Percentiles rank a stretch among this genome's conserved stretches.
Conservation (phyloP, 1,140 invertebrate species). For the Diuraphis noxia region DNA sequence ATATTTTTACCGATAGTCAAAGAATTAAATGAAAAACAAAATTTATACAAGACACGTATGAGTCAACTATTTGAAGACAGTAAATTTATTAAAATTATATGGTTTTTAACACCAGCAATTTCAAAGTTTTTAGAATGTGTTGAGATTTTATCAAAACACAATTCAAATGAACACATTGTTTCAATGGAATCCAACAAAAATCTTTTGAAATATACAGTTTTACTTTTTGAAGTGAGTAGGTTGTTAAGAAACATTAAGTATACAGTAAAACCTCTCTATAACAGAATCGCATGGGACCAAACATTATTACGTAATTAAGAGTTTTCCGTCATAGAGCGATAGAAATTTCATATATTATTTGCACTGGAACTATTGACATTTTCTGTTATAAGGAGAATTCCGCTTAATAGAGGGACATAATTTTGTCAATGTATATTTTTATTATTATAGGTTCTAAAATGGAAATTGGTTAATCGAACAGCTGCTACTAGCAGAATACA, state of each 20-base stretch:
- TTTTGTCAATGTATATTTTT: neutral
- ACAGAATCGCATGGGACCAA: too few species aligned
- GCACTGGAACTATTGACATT: too few species aligned
- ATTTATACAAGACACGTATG: slow-evolving; percentile 64
- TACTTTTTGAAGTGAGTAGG: slow-evolving; percentile 48
- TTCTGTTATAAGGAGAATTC: too few species aligned
- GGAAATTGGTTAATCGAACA: neutral
- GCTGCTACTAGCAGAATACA: slow-evolving; percentile 40
- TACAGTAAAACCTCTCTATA: too few species aligned
- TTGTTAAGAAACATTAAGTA: neutral
- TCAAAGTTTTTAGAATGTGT: slow-evolving; percentile 61
- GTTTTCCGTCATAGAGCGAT: too few species aligned
- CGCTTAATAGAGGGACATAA: too few species aligned
- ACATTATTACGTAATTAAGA: too few species aligned
- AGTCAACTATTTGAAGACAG: slow-evolving; percentile 64
- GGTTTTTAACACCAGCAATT: slow-evolving; percentile 65
- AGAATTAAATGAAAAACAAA: slow-evolving; percentile 58
- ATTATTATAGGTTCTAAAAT: slow-evolving; percentile 42
- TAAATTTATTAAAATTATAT: slow-evolving; percentile 63
- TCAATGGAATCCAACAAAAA: slow-evolving; percentile 39
- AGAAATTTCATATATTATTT: too few species aligned
- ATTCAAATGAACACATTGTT: slow-evolving; percentile 49
- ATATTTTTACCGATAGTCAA: slow-evolving; percentile 59
- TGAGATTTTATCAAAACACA: slow-evolving; percentile 23
- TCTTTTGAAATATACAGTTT: slow-evolving; percentile 45